Evolutionary conservation across 2,113 vertebrate genomes (phyloP).

Genomic region (Brevimyrus niger): DNA sequence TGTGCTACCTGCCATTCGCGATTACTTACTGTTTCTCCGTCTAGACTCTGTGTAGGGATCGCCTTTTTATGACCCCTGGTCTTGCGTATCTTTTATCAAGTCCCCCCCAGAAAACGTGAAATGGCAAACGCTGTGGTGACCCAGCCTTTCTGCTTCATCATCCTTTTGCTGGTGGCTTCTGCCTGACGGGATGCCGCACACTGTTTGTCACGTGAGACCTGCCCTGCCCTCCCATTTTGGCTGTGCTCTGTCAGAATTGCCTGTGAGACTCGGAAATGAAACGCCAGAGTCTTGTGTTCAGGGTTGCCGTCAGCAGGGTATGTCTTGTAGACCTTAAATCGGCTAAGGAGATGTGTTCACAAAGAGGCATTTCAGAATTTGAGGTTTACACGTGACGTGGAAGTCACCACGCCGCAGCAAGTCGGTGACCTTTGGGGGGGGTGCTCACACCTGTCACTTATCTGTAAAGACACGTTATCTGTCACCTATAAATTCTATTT

Average conservation of each 20-base stretch:
- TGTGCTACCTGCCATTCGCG: neutral
- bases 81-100: neutral
- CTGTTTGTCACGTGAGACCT: neutral
- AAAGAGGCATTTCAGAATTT: neutral
- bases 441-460: neutral
- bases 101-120: neutral
- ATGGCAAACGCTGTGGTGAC: neutral
- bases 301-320: neutral
- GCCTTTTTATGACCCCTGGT: neutral
- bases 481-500: neutral
- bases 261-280: neutral
- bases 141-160: neutral
- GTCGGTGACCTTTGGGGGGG: neutral
- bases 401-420: neutral
- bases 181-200: neutral
- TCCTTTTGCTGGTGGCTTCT: neutral
- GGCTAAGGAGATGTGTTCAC: neutral
- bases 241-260: neutral
- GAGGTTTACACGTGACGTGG: neutral
- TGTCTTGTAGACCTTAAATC: neutral
- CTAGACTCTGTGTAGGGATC: neutral
- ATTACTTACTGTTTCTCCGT: neutral
- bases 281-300: neutral
- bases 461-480: neutral
- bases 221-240: neutral